Percentiles rank a stretch among this genome's conserved stretches.
phyloP scores from a whole-genome alignment of 1,140 invertebrate species.

The Bathynomus jamesi region DNA sequence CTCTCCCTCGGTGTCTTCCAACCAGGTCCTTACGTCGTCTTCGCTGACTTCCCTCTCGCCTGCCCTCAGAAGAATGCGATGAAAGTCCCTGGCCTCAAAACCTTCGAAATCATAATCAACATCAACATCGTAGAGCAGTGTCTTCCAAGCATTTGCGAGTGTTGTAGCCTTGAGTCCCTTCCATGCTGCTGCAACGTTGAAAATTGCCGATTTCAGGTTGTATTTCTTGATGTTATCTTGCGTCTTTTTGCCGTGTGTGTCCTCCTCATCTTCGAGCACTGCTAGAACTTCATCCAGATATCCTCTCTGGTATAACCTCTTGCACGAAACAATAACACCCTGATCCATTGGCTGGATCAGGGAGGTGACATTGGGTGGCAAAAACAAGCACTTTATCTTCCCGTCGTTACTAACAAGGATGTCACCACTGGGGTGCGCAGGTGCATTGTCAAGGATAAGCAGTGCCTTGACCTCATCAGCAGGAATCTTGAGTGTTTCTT shows the following conservation, averaged over 20 bases:
- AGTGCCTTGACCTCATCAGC: conserved; percentile 1
- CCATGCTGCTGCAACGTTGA: conserved; percentile 6
- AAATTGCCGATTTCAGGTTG: conserved; percentile 7
- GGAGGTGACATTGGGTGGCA: conserved; percentile 2
- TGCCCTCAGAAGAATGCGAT: neutral
- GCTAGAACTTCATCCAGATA: conserved; percentile 6
- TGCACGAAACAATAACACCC: conserved; percentile 4
- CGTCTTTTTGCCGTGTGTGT: neutral
- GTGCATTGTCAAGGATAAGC: conserved; percentile 8
- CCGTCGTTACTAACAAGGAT: conserved; percentile 7
- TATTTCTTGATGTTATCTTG: conserved; percentile 11
- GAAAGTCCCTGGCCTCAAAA: conserved; percentile 1
- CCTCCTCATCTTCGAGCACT: conserved; percentile 4
- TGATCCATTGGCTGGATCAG: conserved; percentile 14
- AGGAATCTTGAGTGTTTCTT: neutral
- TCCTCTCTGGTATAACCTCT: conserved; percentile 11
- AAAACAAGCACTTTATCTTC: conserved; percentile 1
- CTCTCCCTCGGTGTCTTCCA: neutral
- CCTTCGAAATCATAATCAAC: conserved; percentile 4
- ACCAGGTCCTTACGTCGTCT: neutral
- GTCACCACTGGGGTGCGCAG: conserved; percentile 1
- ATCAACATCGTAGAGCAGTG: conserved; percentile 7
- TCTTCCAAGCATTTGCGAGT: conserved; percentile 3
- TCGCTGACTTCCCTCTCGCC: too few species aligned
- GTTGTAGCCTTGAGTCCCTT: conserved; percentile 1